A percentile compares a stretch with the other conserved stretches of the same genome.
Evolutionary conservation across 2,113 vertebrate genomes (phyloP).

Genomic region (Aegithalos caudatus): DNA sequence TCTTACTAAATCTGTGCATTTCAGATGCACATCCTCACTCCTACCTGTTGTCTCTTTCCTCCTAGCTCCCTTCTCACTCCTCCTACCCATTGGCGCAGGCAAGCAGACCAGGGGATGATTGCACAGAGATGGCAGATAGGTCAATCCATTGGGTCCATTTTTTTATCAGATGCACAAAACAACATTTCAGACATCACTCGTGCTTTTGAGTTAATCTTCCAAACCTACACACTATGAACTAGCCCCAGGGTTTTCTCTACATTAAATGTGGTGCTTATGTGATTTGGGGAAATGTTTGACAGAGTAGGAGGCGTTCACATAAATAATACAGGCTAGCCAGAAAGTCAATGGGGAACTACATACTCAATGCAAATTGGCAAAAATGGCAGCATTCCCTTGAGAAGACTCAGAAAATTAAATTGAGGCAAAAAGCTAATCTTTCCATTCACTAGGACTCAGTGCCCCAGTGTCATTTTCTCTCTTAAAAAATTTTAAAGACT

Average conservation of each 20-base stretch:
- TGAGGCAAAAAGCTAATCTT: background rate
- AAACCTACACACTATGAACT: background rate
- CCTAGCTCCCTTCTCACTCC: background rate
- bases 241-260: background rate
- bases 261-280: background rate
- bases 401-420: background rate
- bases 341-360: background rate
- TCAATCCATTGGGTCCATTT: background rate
- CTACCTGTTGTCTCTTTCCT: background rate
- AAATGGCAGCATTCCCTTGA: background rate
- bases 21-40: background rate
- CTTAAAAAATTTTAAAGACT: background rate
- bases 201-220: background rate
- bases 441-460: background rate
- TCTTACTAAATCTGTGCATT: background rate
- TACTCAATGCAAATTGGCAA: background rate
- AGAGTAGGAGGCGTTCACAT: background rate
- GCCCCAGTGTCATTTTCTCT: background rate
- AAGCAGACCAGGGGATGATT: background rate
- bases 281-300: background rate
- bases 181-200: background rate
- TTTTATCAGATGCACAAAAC: background rate
- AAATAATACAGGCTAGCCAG: background rate
- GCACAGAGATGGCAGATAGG: background rate
- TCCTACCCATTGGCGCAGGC: background rate